These are phyloP conservation scores for Trichogramma evanescens DNA, from an alignment of 2,888 invertebrate species.

Conservation along the genomic window DNA sequence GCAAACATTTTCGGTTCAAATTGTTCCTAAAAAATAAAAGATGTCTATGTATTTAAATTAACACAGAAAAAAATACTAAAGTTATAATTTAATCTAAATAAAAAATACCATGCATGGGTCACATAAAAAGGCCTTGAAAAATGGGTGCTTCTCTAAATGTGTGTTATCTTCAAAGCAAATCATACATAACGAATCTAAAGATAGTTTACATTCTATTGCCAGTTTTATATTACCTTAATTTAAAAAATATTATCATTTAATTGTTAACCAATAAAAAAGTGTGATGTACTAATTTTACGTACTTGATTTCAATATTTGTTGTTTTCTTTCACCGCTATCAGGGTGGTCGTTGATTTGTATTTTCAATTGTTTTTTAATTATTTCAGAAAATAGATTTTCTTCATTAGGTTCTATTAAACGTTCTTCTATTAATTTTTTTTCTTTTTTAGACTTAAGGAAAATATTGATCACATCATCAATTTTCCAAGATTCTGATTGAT, in stretches of 20 bases:
- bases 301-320: constrained; percentile 5
- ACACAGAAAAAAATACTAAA: not conserved
- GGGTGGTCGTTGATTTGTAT: constrained; percentile 17
- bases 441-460: constrained; percentile 14
- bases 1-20: constrained; percentile 36
- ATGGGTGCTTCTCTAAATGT: constrained; percentile 35
- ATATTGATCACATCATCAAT: constrained; percentile 10
- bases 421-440: constrained; percentile 2
- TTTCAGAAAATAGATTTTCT: constrained; percentile 13
- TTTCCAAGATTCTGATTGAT: constrained; percentile 10
- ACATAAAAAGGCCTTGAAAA: constrained; percentile 40
- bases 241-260: not conserved
- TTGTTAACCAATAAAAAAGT: not conserved
- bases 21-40: constrained; percentile 27
- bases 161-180: constrained; percentile 29
- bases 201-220: constrained; percentile 15
- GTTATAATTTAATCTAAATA: not conserved
- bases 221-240: constrained; percentile 26
- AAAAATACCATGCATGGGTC: constrained; percentile 36
- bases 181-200: constrained; percentile 29
- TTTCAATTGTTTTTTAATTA: constrained; percentile 16
- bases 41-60: constrained; percentile 5
- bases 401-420: not conserved
- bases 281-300: not conserved
- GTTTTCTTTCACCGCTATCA: constrained; percentile 10